Evolutionary conservation across 2,797 vertebrate species (phyloP), one percentile per base, ranked within the genome.

Genomic region (Sebastiscus tertius): DNA sequence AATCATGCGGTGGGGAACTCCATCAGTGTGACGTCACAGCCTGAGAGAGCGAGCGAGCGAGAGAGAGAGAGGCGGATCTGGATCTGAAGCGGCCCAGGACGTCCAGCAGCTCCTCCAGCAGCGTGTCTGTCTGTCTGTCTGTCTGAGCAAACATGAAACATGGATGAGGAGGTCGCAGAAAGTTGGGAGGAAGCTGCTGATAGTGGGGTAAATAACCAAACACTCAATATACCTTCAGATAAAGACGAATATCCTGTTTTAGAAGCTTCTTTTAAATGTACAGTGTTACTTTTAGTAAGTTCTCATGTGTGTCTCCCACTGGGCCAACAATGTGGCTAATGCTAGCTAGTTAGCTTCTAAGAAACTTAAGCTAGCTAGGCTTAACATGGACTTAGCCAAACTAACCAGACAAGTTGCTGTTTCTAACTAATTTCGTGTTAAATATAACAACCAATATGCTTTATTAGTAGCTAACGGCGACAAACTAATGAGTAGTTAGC

Each of bases 131-230:
- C 36, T 39, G 26, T 27, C 26, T 27, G 36, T 39, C 36, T 88
- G 93, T 90, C 64, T 83, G 75, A 87, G 93, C 88, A 93, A 94
- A 86, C 36, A 92, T 93, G 93, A 95, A 97, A 96, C 95, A 98
- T 98, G 97, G 97, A 98, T 95, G 98, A 98, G 93, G 97, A 97
- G 96, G 95, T 97, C 93, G 95, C 96, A 68, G 97, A 98, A 95
- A 98, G 96, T 95, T 97, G 97, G 97, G 97, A 98, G 93, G 97
- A 97, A 95, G 96, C 97, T 86, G 97, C 96, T 85, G 97, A 97
- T 86, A 97, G 97, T 81, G 96, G 97, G 97, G 98, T 98, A 95
- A 97, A 94, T 74, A 20, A 22, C 2, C 1, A 77, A 65, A 34
- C 18, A 2, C 3, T 52, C 18, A 2, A 2, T 4, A 2, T 12